These are phyloP conservation scores for Heliconius ismenius DNA, from an alignment of 2,888 invertebrate species.

Conservation along the genomic window DNA sequence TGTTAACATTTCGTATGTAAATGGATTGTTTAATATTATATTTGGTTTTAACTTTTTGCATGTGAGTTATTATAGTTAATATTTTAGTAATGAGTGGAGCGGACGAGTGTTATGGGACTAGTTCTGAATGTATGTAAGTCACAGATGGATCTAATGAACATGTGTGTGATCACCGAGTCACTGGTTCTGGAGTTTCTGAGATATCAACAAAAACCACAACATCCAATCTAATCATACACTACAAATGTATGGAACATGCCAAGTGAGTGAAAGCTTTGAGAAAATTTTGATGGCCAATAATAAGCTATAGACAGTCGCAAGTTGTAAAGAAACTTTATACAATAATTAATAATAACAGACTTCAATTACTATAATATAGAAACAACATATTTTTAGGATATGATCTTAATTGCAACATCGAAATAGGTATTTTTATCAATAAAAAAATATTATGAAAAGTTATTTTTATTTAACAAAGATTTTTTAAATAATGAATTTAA, in stretches of 20 bases:
- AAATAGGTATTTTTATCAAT: not conserved
- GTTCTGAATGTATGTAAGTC: conserved; percentile 63
- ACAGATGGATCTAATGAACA: conserved; percentile 48
- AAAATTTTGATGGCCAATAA: conserved; percentile 63
- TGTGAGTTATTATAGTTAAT: conserved; percentile 54
- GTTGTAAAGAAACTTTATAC: not conserved
- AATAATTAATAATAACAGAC: not conserved
- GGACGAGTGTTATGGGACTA: conserved; percentile 65
- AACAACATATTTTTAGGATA: not conserved
- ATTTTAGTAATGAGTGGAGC: conserved; percentile 56
- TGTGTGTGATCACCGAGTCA: conserved; percentile 52
- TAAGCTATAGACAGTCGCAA: conserved; percentile 57
- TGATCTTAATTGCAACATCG: not conserved
- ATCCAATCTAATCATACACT: conserved; percentile 64
- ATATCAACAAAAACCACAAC: conserved; percentile 58
- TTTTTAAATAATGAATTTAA: not conserved
- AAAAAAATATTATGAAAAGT: not conserved
- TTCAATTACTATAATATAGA: not conserved
- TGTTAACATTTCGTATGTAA: conserved; percentile 33
- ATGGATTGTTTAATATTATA: conserved; percentile 25
- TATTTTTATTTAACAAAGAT: not conserved
- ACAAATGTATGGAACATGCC: conserved; percentile 64
- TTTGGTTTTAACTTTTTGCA: conserved; percentile 42
- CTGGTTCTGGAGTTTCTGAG: conserved; percentile 54
- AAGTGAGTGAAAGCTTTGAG: conserved; percentile 59